Base-by-base conservation (phyloP, 2,113 vertebrate genomes). In the Macrotus californicus region DNA sequence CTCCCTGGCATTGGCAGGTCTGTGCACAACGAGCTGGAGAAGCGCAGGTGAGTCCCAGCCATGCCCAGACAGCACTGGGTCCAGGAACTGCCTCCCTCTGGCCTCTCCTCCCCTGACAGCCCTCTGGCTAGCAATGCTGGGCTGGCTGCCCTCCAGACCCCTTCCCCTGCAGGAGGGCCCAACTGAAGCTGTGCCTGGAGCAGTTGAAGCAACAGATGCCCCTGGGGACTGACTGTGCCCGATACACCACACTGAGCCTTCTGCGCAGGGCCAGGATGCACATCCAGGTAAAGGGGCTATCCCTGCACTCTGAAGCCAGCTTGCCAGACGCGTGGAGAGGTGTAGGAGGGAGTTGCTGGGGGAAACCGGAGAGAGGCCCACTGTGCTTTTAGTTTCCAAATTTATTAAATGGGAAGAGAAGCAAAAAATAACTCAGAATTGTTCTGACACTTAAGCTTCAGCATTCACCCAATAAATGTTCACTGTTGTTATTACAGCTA, bases 141-240 rank as follows among this genome's bases (percentile, higher is more conserved):
- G 56, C 73, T 89, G 75, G 93, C 97, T 96, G 96, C 93, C 96
- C 96, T 97, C 82, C 56, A 77, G 80, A 89, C 79, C 66, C 95
- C 70, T 96, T 73, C 86, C 29, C 50, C 66, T 18, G 34, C 87
- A 99, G 99, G 97, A 98, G 99, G 94, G 99, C 99, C 89, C 99
- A 99, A 98, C 98, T 99, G 95, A 98, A 98, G 86, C 96, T 98
- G 46, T 99, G 99, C 94, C 97, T 99, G 98, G 99, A 99, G 96
- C 98, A 99, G 97, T 98, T 99, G 88, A 99, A 99, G 97, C 98
- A 99, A 97, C 99, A 99, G 95, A 99, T 99, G 41, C 99, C 99
- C 16, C 95, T 98, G 76, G 99, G 99, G 0, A 80, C 98, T 0
- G 99, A 99, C 85, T 98, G 98, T 0, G 85, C 98, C 79, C 98